Percentiles rank a stretch among this genome's conserved stretches.
These are phyloP conservation scores for Heteronetta atricapilla DNA, from an alignment of 2,113 vertebrate species.

Conservation along the genomic window DNA sequence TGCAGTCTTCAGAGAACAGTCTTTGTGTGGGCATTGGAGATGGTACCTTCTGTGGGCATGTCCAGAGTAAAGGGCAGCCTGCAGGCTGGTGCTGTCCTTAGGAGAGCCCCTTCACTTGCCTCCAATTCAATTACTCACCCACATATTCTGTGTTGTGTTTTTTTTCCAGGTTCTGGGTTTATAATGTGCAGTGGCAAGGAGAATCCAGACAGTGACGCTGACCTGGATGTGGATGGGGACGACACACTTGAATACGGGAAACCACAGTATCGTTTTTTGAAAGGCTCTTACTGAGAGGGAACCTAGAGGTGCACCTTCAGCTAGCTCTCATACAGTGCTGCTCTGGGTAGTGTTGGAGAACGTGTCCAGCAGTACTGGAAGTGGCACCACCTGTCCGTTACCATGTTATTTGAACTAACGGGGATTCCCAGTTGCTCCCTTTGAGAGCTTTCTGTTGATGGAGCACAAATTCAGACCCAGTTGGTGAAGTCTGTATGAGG, in stretches of 20 bases:
- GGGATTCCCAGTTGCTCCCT: background rate
- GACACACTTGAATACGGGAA: slow-evolving; percentile 99
- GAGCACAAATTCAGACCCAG: background rate
- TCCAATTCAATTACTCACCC: background rate
- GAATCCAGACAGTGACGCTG: slow-evolving; percentile 94
- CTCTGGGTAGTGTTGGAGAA: background rate
- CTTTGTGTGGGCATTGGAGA: background rate
- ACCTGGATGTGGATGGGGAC: slow-evolving; percentile 97
- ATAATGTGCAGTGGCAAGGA: slow-evolving; percentile 96
- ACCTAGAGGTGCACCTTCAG: background rate
- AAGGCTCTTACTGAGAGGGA: background rate
- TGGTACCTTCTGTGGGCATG: background rate
- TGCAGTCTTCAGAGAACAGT: background rate
- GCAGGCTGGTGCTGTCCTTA: background rate
- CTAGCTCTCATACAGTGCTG: background rate
- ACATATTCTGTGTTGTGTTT: background rate
- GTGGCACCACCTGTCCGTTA: background rate
- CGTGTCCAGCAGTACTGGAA: background rate
- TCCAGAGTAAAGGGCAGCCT: background rate
- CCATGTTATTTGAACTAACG: background rate
- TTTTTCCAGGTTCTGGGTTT: slow-evolving; percentile 90
- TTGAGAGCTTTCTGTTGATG: background rate
- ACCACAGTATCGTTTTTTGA: slow-evolving; percentile 93
- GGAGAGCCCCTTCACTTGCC: background rate
- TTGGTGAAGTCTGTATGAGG: background rate